phyloP scores from a whole-genome alignment of 2,113 vertebrate species.

The Anguilla japonica region DNA sequence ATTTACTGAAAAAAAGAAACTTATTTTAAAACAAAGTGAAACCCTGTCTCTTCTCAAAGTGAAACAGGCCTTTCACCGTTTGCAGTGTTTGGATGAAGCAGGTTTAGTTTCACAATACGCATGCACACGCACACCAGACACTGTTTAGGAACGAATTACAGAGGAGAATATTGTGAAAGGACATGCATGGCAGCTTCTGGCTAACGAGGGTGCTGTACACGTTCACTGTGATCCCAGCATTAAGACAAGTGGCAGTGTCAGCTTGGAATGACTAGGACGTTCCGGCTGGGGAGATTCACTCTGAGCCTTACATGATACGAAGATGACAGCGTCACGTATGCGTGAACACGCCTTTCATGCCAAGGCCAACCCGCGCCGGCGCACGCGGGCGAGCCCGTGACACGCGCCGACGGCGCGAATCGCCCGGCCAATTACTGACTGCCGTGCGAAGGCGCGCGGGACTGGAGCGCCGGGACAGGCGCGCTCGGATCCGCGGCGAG shows the following conservation, averaged over 20 bases:
- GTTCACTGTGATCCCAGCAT: not conserved
- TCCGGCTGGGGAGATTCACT: not conserved
- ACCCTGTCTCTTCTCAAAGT: not conserved
- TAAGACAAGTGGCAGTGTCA: not conserved
- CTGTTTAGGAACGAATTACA: not conserved
- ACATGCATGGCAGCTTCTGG: not conserved
- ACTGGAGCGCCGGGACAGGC: slow-evolving; percentile 61
- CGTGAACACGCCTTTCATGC: slow-evolving; percentile 66
- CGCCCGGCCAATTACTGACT: slow-evolving; percentile 51
- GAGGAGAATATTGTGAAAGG: not conserved
- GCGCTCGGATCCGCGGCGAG: slow-evolving; percentile 53
- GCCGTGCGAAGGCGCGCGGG: slow-evolving; percentile 65
- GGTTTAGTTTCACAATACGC: not conserved
- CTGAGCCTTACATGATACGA: not conserved
- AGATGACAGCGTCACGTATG: not conserved
- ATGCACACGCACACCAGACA: not conserved
- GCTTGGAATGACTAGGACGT: not conserved
- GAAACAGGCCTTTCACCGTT: not conserved
- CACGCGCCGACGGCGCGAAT: slow-evolving; percentile 55
- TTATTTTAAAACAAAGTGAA: not conserved
- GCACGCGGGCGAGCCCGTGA: slow-evolving; percentile 60
- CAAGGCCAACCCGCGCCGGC: slow-evolving; percentile 63
- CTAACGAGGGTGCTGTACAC: not conserved
- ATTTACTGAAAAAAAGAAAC: too few relatives aligned
- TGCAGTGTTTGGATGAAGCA: not conserved